Percentiles rank a stretch among this genome's conserved stretches.
These are phyloP conservation scores for Danaus melanippus DNA, from an alignment of 1,140 invertebrate species.

Conservation along the genomic window DNA sequence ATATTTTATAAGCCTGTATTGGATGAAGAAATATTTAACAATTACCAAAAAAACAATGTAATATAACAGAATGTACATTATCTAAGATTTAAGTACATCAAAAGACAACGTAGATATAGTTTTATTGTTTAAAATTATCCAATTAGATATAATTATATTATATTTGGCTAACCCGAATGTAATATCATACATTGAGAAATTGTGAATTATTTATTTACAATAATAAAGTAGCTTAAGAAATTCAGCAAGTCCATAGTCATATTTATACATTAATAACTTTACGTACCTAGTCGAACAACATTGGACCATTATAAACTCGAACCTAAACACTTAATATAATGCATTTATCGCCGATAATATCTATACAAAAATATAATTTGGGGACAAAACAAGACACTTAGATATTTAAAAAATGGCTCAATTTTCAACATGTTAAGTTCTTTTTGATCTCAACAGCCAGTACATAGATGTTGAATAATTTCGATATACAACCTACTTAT, in stretches of 20 bases:
- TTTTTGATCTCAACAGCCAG: constrained; percentile 31
- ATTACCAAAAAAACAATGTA: too few species aligned
- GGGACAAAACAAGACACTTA: constrained; percentile 36
- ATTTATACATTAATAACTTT: constrained; percentile 24
- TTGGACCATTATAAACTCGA: constrained; percentile 58
- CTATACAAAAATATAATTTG: constrained; percentile 69
- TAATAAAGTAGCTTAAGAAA: too few species aligned
- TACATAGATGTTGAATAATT: constrained; percentile 25
- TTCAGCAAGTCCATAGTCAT: constrained; percentile 14
- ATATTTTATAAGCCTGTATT: constrained; percentile 17
- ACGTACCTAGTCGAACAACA: constrained; percentile 33
- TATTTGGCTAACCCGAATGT: too few species aligned
- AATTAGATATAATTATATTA: too few species aligned
- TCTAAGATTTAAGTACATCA: too few species aligned
- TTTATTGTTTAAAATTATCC: too few species aligned
- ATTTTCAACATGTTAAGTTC: constrained; percentile 38
- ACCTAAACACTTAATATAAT: constrained; percentile 45
- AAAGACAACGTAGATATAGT: too few species aligned
- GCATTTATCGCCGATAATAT: constrained; percentile 52
- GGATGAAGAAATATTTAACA: constrained; percentile 1
- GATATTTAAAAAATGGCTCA: constrained; percentile 28
- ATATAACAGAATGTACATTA: too few species aligned
- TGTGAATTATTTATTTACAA: constrained; percentile 16
- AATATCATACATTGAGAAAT: constrained; percentile 25
- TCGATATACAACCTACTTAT: constrained; percentile 34